Conservation (phyloP, 1,140 invertebrate species). For the Drosophila tropicalis region DNA sequence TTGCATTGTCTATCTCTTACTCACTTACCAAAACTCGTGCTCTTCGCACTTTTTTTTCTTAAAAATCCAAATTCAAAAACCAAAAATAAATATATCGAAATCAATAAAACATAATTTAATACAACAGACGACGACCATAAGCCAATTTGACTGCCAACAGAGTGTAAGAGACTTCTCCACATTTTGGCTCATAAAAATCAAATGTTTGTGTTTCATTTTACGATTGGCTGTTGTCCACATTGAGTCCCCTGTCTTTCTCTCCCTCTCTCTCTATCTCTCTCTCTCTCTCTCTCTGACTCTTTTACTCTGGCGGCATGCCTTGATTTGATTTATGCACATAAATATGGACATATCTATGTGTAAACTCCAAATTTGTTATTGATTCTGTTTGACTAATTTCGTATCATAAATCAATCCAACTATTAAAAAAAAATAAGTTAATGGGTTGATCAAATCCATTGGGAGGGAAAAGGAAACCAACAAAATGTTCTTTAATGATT, state of each 20-base stretch:
- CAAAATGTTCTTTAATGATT: slow-evolving; percentile 14
- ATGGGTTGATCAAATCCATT: slow-evolving; percentile 54
- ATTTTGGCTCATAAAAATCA: slow-evolving; percentile 79
- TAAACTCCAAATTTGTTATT: slow-evolving; percentile 40
- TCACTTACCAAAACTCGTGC: slow-evolving; percentile 55
- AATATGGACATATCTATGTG: background rate
- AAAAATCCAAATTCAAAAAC: background rate
- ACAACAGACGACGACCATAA: slow-evolving; percentile 37
- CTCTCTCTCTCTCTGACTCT: too few relatives aligned
- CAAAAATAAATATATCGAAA: slow-evolving; percentile 6
- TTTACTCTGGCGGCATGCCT: too few relatives aligned
- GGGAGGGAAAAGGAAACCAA: background rate
- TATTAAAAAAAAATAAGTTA: slow-evolving; percentile 63
- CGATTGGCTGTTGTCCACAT: slow-evolving; percentile 28
- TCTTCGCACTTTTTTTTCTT: slow-evolving; percentile 58
- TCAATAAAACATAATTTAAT: slow-evolving; percentile 49
- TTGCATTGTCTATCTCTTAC: slow-evolving; percentile 48
- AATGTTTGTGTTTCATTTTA: slow-evolving; percentile 74
- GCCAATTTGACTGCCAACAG: slow-evolving; percentile 52
- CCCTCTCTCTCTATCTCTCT: too few relatives aligned
- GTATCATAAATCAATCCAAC: slow-evolving; percentile 75
- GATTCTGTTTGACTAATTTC: slow-evolving; percentile 74
- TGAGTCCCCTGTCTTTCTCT: background rate
- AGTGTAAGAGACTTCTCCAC: slow-evolving; percentile 27
- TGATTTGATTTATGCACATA: too few relatives aligned